Evolutionary conservation across 2,888 invertebrate genomes (phyloP), one percentile per base, ranked within the genome.

Genomic region (Eilema griseolum): DNA sequence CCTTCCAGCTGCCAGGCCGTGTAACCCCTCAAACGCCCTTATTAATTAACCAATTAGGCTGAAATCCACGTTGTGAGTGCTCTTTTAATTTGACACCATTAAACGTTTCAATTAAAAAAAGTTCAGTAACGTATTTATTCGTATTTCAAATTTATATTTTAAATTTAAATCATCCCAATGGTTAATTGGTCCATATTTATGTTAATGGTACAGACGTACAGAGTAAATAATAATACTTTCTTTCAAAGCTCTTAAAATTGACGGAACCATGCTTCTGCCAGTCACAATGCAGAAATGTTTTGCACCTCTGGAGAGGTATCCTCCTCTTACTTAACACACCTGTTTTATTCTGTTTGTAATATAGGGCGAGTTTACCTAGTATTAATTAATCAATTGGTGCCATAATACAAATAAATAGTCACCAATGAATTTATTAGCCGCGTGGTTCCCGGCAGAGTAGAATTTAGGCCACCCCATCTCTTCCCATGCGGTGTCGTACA

Each of bases 41-140:
- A 94, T 94, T 94, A 93, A 94, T 95, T 94, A 94, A 92, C 89
- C 93, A 94, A 94, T 95, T 94, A 93, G 88, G 86, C 89, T 84
- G 87, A 75, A 91, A 93, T 90, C 90, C 89, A 84, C 85, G 84
- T 85, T 88, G 85, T 89, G 87, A 87, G 89, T 87, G 85, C 90
- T 89, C 88, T 92, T 93, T 92, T 92, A 91, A 93, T 93, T 92
- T 91, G 83, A 82, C 83, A 80, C 85, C 88, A 85, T 89, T 90
- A 87, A 88, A 86, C 86, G 31, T 28, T 65, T 52, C 52, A 72
- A 73, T n/a, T 79, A 86, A 89, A 90, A 41, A 91, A 90, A 90
- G 85, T 85, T 87, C 80, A 78, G 77, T 81, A 41, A 66, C 46
- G 1, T 60, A 61, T 61, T 67, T 26, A n/a, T 60, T 20, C 7